A percentile compares a stretch with the other conserved stretches of the same genome.
Evolutionary conservation across 1,140 invertebrate genomes (phyloP).

Genomic region (Philopotamus ludificatus): DNA sequence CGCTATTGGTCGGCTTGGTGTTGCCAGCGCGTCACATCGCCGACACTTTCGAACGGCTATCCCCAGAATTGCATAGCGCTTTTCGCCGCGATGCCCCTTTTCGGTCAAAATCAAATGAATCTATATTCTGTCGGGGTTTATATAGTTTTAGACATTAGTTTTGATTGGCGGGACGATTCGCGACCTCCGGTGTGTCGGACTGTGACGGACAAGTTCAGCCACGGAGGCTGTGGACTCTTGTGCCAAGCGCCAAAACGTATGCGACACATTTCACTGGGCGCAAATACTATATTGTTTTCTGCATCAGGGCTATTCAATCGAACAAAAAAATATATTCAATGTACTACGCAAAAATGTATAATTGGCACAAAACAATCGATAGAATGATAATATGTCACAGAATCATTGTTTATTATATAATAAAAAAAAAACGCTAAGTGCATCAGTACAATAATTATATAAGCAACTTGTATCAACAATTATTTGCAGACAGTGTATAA

Average conservation of each 20-base stretch:
- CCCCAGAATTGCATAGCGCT: too few species aligned
- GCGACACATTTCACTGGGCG: background rate
- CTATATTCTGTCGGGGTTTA: background rate
- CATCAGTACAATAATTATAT: too few species aligned
- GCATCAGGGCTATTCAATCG: background rate
- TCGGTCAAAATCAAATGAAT: background rate
- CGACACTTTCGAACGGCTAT: background rate
- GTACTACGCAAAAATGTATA: too few species aligned
- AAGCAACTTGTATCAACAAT: too few species aligned
- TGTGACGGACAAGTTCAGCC: slow-evolving; percentile 15
- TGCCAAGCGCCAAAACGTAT: background rate
- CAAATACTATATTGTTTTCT: background rate
- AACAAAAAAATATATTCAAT: too few species aligned
- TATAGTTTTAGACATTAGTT: background rate
- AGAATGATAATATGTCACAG: too few species aligned
- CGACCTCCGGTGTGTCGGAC: background rate
- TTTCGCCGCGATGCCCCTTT: too few species aligned
- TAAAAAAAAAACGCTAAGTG: too few species aligned
- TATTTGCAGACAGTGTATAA: too few species aligned
- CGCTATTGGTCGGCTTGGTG: background rate
- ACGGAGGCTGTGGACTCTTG: slow-evolving; percentile 6
- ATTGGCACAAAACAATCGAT: too few species aligned
- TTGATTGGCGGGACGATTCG: background rate
- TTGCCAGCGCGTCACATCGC: background rate
- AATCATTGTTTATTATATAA: too few species aligned